Evolutionary conservation across 1,140 invertebrate species (phyloP), one percentile per base, ranked within the genome.

Genomic region (Harlomillsia oculata): DNA sequence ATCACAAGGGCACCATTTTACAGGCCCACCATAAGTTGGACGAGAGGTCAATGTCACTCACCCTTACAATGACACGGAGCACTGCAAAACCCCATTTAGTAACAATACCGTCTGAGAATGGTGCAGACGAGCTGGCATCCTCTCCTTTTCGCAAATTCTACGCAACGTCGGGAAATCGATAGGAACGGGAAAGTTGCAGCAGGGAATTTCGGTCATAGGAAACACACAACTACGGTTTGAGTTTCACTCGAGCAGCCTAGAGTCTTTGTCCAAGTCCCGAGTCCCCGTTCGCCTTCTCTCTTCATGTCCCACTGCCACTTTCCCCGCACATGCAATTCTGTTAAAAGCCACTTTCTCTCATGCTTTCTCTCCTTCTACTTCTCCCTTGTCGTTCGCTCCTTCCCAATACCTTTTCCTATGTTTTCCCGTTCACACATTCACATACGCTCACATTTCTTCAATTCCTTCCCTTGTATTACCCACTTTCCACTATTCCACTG

Each of bases 81-180:
- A 52, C 14, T 16, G 20, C 5, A 5, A 16, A 16, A 40, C n/a
- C 5, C n/a, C 20, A 9, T 9, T 41, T 46, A 21, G 36, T 37
- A 56, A 48, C 44, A 56, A 56, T 56, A 23, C 13, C 29, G n/a
- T 50, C 26, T 5, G 20, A 41, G 28, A 49, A 25, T 54, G 51
- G 50, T 53, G 57, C 57, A 59, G 57, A 59, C 50, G 34, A 59
- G 50, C 37, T 58, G 56, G 51, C 60, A 62, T 62, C 60, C 32
- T 56, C 55, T 30, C 40, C 40, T 45, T 58, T 55, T 62, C 49
- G 56, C 51, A 59, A 56, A 63, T 56, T 63, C 52, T 63, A 63
- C 61, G 61, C 61, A 63, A 57, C 52, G 30, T 44, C 18, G 53
- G 51, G 36, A 53, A 63, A 63, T 63, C 61, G 61, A 63, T 63